Evolutionary conservation across 2,797 vertebrate genomes (phyloP), one percentile per base, ranked within the genome.

Genomic region (Gambelia wislizenii): DNA sequence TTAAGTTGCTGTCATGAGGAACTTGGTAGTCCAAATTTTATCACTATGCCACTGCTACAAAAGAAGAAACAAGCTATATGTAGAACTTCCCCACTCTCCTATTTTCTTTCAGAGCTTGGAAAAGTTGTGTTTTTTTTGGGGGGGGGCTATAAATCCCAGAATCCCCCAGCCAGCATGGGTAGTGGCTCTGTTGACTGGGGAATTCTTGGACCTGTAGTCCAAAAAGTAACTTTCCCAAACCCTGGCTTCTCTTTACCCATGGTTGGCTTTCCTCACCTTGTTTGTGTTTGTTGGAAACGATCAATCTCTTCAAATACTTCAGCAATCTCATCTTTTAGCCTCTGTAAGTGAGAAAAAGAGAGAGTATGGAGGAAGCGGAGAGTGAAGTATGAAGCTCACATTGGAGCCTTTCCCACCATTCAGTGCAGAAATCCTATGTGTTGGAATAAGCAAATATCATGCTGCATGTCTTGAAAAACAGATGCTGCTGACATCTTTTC

Each of bases 301-400:
- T 97, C 97, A 0, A 97, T 97, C 88, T 97, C 96, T 30, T 96
- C 95, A 82, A 97, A 95, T 81, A 97, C 95, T 49, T 96, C 92
- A 33, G 96, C 95, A 9, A 97, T 97, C 87, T 97, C 94, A 1
- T 96, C 95, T 87, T 97, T 97, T 87, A 97, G 92, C 72, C 93
- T 97, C 97, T 97, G 93, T 20, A 91, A 74, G 91, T 84, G 39
- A 90, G 88, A 72, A 3, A 84, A 2, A 83, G 0, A 64, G 8
- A 33, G 7, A 22, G 1, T 25, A 72, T 92, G 42, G 86, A 89
- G 33, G 36, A 0, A 0, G 64, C 1, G 8, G 25, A 3, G 20
- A 56, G 22, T 36, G 59, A 36, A 59, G 44, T 90, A 25, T 39
- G 47, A 7, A 81, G 33, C 44, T 25, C 14, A 25, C 22, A 72